Conservation (phyloP, 2,113 vertebrate species). For the Scomber scombrus region DNA sequence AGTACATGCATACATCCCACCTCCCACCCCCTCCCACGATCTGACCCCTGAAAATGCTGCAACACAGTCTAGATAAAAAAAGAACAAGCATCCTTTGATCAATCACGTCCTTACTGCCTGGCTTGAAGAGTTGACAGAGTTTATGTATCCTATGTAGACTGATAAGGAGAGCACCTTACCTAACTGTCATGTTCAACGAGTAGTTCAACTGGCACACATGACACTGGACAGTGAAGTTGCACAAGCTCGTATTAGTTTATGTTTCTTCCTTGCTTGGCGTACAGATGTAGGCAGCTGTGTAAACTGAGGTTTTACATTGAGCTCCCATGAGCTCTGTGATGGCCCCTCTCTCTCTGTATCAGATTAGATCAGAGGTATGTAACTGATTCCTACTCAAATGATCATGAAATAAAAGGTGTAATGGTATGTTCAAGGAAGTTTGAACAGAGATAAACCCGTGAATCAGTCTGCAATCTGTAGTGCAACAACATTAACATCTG, state of each 20-base stretch:
- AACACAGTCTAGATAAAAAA: conserved; percentile 48
- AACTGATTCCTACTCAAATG: background rate
- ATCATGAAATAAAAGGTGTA: background rate
- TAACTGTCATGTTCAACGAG: background rate
- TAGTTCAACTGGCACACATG: background rate
- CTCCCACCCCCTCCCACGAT: background rate
- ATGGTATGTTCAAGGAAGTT: background rate
- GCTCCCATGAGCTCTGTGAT: background rate
- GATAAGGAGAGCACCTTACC: background rate
- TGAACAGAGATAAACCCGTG: too few species aligned
- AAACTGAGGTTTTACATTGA: conserved; percentile 32
- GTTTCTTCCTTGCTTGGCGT: background rate
- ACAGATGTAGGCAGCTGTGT: conserved; percentile 53
- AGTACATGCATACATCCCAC: background rate
- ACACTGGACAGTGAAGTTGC: conserved; percentile 4
- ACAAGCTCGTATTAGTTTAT: background rate
- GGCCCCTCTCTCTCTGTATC: background rate
- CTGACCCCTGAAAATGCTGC: conserved; percentile 25
- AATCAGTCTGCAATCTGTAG: background rate
- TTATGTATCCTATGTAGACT: background rate
- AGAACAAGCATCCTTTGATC: conserved; percentile 27
- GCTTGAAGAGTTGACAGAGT: conserved; percentile 1
- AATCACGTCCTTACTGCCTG: conserved; percentile 25
- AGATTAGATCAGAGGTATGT: background rate
- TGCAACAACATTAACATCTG: conserved; percentile 34